These are phyloP conservation scores for Halichondria panicea DNA, from an alignment of 37 sponge, comb jelly and placozoan species.

Conservation along the genomic window DNA sequence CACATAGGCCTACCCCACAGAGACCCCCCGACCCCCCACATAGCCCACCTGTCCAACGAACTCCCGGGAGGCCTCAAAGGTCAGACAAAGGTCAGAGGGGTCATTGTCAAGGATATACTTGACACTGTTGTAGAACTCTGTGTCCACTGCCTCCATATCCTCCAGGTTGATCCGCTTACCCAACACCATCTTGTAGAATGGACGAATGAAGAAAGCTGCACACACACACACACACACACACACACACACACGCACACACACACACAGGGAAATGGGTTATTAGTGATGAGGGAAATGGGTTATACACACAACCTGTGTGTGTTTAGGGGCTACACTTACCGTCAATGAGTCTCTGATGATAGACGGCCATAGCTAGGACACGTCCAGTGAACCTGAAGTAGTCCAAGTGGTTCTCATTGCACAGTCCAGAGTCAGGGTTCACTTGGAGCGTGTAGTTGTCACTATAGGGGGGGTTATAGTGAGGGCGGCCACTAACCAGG, in stretches of 20 bases:
- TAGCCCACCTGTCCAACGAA: slow-evolving; percentile 85
- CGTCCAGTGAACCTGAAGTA: slow-evolving; percentile 95
- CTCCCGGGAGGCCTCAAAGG: slow-evolving; percentile 80
- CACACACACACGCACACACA: neutral
- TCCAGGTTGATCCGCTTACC: slow-evolving; percentile 72
- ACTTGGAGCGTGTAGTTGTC: slow-evolving; percentile 99
- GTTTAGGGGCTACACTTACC: slow-evolving; percentile 58
- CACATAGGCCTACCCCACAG: neutral
- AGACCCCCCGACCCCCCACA: neutral
- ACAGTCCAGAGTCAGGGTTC: slow-evolving; percentile 95
- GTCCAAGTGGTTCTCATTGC: slow-evolving; percentile 88
- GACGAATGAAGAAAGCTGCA: slow-evolving; percentile 95
- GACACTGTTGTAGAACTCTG: slow-evolving; percentile 90
- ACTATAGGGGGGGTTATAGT: slow-evolving; percentile 62
- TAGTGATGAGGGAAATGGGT: too few relatives aligned
- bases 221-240: neutral
- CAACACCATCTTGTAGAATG: slow-evolving; percentile 96
- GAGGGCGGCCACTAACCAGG: slow-evolving; percentile 56
- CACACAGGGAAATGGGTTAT: too few relatives aligned
- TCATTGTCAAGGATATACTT: slow-evolving; percentile 97
- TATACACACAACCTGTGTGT: too few relatives aligned
- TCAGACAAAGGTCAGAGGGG: slow-evolving; percentile 87
- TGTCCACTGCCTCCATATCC: slow-evolving; percentile 94
- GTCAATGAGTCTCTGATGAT: slow-evolving; percentile 95
- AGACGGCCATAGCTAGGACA: slow-evolving; percentile 97